Conservation (phyloP, 2,888 invertebrate genomes). For the Eubasilissa splendida region DNA sequence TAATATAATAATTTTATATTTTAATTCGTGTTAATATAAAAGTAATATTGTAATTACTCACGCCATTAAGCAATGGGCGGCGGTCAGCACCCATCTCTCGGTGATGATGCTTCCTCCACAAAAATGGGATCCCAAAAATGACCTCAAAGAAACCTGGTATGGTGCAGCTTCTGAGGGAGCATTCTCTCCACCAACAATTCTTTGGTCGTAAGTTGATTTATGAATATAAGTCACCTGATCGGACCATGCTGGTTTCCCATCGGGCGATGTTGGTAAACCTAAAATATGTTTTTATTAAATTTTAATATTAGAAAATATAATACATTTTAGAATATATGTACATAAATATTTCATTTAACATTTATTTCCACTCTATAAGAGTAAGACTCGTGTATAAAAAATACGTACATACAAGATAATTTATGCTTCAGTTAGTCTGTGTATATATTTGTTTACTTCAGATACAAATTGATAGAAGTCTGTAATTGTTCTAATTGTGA, state of each 20-base stretch:
- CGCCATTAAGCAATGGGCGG: slow-evolving; percentile 47
- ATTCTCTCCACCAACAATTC: slow-evolving; percentile 47
- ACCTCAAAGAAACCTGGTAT: slow-evolving; percentile 48
- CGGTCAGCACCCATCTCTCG: slow-evolving; percentile 41
- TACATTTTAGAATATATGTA: no score
- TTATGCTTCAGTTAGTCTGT: no score
- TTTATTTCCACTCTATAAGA: no score
- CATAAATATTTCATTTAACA: no score
- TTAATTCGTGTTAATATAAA: no score
- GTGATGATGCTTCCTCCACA: slow-evolving; percentile 45
- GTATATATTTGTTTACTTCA: no score
- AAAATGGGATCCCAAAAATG: slow-evolving; percentile 4
- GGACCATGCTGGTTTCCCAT: neutral
- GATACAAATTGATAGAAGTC: no score
- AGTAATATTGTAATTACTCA: neutral
- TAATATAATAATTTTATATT: no score
- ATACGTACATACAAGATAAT: no score
- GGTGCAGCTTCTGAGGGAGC: slow-evolving; percentile 44
- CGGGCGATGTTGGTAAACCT: neutral
- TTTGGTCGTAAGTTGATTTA: neutral
- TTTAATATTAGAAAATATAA: no score
- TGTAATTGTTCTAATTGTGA: no score
- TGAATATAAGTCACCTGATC: neutral
- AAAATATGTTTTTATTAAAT: neutral
- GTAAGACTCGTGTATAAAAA: no score